These are phyloP conservation scores for Lepidocyrtoides sp. DNA, from an alignment of 2,888 invertebrate genomes.

Conservation along the genomic window DNA sequence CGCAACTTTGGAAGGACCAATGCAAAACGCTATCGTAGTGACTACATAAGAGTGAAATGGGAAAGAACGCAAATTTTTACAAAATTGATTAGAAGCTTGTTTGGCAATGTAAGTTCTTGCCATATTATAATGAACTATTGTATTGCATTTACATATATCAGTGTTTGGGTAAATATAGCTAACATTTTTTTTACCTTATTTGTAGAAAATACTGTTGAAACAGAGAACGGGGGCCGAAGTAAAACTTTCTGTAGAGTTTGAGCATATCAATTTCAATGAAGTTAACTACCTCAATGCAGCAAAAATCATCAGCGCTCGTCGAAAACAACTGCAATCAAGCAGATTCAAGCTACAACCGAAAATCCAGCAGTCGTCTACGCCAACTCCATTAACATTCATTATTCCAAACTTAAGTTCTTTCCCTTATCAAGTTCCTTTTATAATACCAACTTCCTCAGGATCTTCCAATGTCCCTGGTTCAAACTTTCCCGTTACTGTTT, in stretches of 20 bases:
- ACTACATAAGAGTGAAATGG: constrained; percentile 70
- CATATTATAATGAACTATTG: not conserved
- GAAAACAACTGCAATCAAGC: not conserved
- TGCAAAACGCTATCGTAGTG: not conserved
- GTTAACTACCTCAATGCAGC: constrained; percentile 61
- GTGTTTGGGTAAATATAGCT: too few species aligned
- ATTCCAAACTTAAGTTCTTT: constrained; percentile 6
- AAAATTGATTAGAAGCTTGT: constrained; percentile 69
- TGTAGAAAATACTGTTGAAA: constrained; percentile 72
- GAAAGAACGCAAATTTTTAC: constrained; percentile 71
- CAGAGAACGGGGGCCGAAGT: constrained; percentile 77
- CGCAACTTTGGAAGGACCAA: not conserved
- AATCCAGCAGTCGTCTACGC: not conserved
- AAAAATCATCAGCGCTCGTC: constrained; percentile 4
- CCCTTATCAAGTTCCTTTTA: not conserved
- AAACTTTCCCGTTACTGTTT: not conserved
- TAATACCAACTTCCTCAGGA: not conserved
- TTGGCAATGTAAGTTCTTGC: constrained; percentile 69
- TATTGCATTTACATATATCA: not conserved
- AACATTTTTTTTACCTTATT: too few species aligned
- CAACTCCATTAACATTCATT: constrained; percentile 41
- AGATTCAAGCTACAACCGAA: not conserved
- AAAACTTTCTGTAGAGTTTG: constrained; percentile 63
- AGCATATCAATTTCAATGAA: constrained; percentile 58
- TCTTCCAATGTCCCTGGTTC: not conserved